Evolutionary conservation across 2,113 vertebrate genomes (phyloP), one percentile per base, ranked within the genome.

Genomic region (Phalacrocorax pelagicus): DNA sequence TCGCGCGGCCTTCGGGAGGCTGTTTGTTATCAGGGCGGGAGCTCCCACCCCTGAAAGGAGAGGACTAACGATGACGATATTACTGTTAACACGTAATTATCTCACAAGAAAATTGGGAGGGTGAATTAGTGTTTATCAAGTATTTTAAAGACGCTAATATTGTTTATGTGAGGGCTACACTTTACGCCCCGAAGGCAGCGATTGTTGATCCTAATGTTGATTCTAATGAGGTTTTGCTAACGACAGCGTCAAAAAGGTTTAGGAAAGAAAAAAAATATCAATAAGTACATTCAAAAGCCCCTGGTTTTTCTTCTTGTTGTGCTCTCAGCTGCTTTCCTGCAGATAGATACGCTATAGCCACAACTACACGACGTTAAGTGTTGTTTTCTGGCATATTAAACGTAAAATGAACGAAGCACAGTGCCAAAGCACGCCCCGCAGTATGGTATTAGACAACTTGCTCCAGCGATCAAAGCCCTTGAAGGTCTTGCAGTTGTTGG

Each of bases 201-300:
- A 2, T 86, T 90, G 72, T 90, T 86, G 82, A 88, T 38, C 38
- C 38, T 38, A 38, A 38, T 11, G 38, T 38, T 38, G 38, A 36
- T 78, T 90, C 71, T 93, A 93, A 97, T 97, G 92, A 94, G 65
- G 52, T 88, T 94, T 94, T 82, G 66, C 87, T 94, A 78, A 78
- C 75, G 34, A 78, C 5, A 10, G 19, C 66, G 74, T 88, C 84
- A 80, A 88, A 88, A 95, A 88, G 51, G 51, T 74, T 93, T 73
- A 80, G 51, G 11, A 23, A 44, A 61, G 23, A 20, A 67, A 89
- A 77, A 77, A 73, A 44, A 30, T 30, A 79, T 24, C 71, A 66
- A 2, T 67, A 69, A 19, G 46, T 75, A 62, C 47, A 44, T 77
- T 82, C 44, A 83, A 36, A 79, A 92, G 34, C 63, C 65, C 18